Evolutionary conservation across 2,113 vertebrate genomes (phyloP), one percentile per base, ranked within the genome.

Genomic region (Lepisosteus oculatus): DNA sequence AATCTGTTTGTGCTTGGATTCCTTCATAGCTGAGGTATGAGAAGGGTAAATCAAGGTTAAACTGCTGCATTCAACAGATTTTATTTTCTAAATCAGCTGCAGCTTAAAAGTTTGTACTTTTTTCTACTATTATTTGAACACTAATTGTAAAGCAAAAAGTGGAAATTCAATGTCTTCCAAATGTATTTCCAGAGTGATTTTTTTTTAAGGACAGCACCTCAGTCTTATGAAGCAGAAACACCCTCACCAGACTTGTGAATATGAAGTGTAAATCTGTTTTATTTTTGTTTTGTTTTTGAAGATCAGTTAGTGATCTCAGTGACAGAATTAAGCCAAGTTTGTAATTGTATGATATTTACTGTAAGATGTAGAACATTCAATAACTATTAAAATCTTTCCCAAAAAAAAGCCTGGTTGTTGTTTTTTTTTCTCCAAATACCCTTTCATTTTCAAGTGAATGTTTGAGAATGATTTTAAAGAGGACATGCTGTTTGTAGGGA

Each of bases 291-390:
- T 79, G 77, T 86, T 88, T 88, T 86, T 81, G 84, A 95, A 91
- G 93, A 95, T 95, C 96, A 94, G 90, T 93, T 95, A 89, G 90
- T 93, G 95, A 95, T 97, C 93, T 92, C 87, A 92, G 91, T 93
- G 94, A 95, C 93, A 95, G 94, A 94, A 94, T 95, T 94, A 96
- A 95, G 94, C 95, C 96, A 96, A 95, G 94, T 98, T 99, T 98
- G 96, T 98, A 97, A 96, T 94, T 98, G 94, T 95, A 97, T 87
- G 84, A 91, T 94, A 96, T 95, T 98, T 97, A 97, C 96, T 98
- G 96, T 99, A 96, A 98, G 93, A 95, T 97, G 96, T 98, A 97
- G 96, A 98, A 95, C 94, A 95, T 94, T 98, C 90, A 91, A 94
- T 94, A 96, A 98, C 95, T 96, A 97, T 96, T 95, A 96, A 96